These are phyloP conservation scores for Gortyna flavago DNA, from an alignment of 2,888 invertebrate genomes.

Conservation along the genomic window DNA sequence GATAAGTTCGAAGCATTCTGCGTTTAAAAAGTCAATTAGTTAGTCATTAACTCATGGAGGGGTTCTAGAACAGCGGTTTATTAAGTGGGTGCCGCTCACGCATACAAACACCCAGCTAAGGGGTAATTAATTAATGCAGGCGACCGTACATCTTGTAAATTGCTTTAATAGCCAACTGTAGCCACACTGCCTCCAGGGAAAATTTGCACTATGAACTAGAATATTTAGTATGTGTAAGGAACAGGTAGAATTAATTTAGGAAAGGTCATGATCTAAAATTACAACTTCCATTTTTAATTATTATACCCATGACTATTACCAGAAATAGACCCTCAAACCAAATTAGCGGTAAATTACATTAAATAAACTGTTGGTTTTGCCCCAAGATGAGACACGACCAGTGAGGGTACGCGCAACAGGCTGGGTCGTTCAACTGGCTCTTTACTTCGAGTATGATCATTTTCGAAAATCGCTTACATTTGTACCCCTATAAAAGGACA, in stretches of 20 bases:
- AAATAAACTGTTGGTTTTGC: slow-evolving; percentile 49
- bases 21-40: background rate
- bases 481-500: slow-evolving; percentile 32
- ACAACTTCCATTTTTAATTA: slow-evolving; percentile 5
- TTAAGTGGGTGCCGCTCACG: slow-evolving; percentile 24
- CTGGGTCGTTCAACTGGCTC: slow-evolving; percentile 76
- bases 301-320: slow-evolving; percentile 19
- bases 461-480: slow-evolving; percentile 36
- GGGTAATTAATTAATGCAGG: slow-evolving; percentile 50
- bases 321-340: slow-evolving; percentile 23
- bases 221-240: background rate
- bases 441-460: slow-evolving; percentile 40
- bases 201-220: slow-evolving; percentile 22
- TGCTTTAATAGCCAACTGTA: slow-evolving; percentile 44
- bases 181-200: slow-evolving; percentile 25
- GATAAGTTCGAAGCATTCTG: slow-evolving; percentile 92
- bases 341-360: slow-evolving; percentile 41
- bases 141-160: slow-evolving; percentile 24
- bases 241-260: background rate
- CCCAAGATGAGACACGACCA: slow-evolving; percentile 80
- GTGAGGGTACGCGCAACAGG: slow-evolving; percentile 80
- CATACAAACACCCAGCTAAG: slow-evolving; percentile 21
- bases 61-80: background rate
- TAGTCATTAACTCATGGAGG: background rate
- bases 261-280: background rate